Percentiles rank a stretch among this genome's conserved stretches.
phyloP scores from a whole-genome alignment of 2,888 invertebrate species.

The Melipona bicolor region DNA sequence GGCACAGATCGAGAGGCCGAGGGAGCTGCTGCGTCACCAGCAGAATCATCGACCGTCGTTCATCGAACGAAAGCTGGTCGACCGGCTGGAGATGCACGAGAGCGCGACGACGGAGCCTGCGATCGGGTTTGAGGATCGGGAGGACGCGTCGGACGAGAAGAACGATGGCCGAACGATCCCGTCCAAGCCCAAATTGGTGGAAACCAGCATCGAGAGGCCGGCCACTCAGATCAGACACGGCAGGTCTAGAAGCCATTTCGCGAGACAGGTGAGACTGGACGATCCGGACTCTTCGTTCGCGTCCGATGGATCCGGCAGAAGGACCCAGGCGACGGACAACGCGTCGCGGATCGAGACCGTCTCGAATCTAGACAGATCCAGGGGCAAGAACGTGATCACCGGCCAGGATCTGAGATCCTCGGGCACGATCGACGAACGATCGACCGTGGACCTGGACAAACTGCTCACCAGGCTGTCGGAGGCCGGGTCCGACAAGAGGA shows the following conservation, averaged over 20 bases:
- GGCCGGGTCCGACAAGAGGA: slow-evolving; percentile 17
- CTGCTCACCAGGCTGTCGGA: slow-evolving; percentile 37
- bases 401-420: slow-evolving; percentile 11
- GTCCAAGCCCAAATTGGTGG: slow-evolving; percentile 27
- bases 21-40: slow-evolving; percentile 78
- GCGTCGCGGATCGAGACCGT: background rate
- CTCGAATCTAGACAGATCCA: background rate
- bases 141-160: background rate
- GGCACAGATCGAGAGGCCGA: slow-evolving; percentile 71
- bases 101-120: background rate
- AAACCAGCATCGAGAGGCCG: slow-evolving; percentile 71
- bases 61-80: slow-evolving; percentile 74
- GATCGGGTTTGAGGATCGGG: background rate
- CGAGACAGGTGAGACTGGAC: slow-evolving; percentile 64
- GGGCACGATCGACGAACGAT: slow-evolving; percentile 43
- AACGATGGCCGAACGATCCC: background rate
- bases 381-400: background rate
- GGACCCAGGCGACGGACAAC: background rate
- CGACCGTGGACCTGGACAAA: slow-evolving; percentile 48
- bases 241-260: slow-evolving; percentile 83
- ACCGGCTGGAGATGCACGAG: slow-evolving; percentile 47
- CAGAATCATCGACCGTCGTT: slow-evolving; percentile 78
- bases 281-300: slow-evolving; percentile 26
- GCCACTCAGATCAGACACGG: slow-evolving; percentile 84
- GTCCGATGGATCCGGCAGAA: background rate